A percentile compares a stretch with the other conserved stretches of the same genome.
phyloP scores from a whole-genome alignment of 2,888 invertebrate species.

The Mesochorus sp. region DNA sequence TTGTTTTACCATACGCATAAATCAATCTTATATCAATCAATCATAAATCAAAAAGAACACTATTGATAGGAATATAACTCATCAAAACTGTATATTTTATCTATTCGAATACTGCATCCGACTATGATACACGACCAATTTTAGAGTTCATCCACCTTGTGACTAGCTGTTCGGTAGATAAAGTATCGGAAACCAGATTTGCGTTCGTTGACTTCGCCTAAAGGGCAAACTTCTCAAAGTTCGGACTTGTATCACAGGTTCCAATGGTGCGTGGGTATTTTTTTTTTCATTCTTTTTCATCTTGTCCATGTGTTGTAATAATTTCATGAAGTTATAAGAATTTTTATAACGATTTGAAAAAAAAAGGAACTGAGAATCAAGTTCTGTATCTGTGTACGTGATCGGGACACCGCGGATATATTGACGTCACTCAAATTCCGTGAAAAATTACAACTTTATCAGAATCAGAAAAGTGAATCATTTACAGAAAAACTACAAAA shows the following conservation, averaged over 20 bases:
- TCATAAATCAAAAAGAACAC: neutral
- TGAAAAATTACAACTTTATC: neutral
- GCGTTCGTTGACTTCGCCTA: conserved; percentile 18
- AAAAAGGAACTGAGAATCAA: neutral
- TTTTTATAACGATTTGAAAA: neutral
- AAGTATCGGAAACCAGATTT: conserved; percentile 13
- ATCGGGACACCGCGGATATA: no score
- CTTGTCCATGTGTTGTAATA: neutral
- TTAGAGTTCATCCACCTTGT: neutral
- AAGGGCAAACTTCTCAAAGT: conserved; percentile 9
- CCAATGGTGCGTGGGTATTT: neutral
- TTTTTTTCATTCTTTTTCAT: neutral
- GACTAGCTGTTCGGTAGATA: neutral
- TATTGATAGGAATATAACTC: neutral
- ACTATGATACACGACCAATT: neutral
- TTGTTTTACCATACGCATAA: no score
- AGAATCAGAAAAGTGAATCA: neutral
- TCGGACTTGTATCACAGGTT: conserved; percentile 11
- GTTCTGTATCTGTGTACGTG: neutral
- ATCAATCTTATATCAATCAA: neutral
- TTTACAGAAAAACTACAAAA: conserved; percentile 1
- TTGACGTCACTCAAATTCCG: no score
- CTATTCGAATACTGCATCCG: neutral
- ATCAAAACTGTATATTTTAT: neutral
- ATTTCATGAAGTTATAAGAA: conserved; percentile 7